Evolutionary conservation across 2,888 invertebrate species (phyloP).

Genomic region (Polylopha cassiicola): DNA sequence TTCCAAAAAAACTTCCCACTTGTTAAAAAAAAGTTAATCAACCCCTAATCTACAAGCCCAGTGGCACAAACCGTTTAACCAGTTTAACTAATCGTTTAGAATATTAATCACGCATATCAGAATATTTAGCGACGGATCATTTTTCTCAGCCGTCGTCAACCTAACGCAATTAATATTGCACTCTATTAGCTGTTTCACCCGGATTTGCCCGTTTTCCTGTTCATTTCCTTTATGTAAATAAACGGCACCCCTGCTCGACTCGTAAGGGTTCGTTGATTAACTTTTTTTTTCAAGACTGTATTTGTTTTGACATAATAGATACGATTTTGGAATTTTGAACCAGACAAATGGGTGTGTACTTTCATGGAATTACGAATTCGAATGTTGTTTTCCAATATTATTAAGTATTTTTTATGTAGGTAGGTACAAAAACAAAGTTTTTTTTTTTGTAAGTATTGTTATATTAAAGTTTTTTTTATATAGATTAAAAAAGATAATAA

Average conservation of each 20-base stretch:
- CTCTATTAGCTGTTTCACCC: slow-evolving; percentile 16
- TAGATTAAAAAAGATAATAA: too few relatives aligned
- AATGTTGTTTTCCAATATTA: too few relatives aligned
- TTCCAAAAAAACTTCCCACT: too few relatives aligned
- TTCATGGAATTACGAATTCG: too few relatives aligned
- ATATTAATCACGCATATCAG: slow-evolving; percentile 22
- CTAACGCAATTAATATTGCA: slow-evolving; percentile 22
- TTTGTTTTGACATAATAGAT: slow-evolving; percentile 15
- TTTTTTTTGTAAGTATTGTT: too few relatives aligned
- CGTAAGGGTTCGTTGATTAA: slow-evolving; percentile 17
- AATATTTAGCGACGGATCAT: too few relatives aligned
- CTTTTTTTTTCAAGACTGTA: slow-evolving; percentile 15
- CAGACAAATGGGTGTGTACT: too few relatives aligned
- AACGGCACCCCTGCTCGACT: slow-evolving; percentile 20
- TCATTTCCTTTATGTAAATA: slow-evolving; percentile 43
- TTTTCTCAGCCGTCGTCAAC: slow-evolving; percentile 23
- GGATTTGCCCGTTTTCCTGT: slow-evolving; percentile 33
- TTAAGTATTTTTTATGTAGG: too few relatives aligned
- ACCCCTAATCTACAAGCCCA: not conserved
- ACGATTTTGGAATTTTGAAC: not conserved
- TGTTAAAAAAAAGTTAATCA: too few relatives aligned
- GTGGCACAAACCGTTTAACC: slow-evolving; percentile 7
- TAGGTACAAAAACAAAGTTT: too few relatives aligned
- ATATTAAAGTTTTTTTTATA: too few relatives aligned
- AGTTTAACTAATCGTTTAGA: slow-evolving; percentile 18